Evolutionary conservation across 2,888 invertebrate genomes (phyloP), one percentile per base, ranked within the genome.

Genomic region (Marronus borbonicus): DNA sequence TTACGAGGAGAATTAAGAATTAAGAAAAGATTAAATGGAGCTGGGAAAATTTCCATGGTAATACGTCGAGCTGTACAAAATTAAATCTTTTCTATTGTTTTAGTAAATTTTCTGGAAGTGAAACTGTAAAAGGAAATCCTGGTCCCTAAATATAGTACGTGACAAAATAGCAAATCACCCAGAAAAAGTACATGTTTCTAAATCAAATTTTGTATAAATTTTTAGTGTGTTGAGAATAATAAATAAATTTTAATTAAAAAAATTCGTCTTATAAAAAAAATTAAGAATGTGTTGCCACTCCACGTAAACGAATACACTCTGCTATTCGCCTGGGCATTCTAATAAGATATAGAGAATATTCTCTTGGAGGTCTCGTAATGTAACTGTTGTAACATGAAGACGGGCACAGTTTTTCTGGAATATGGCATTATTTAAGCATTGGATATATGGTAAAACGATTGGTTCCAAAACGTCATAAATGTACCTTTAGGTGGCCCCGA

Each of bases 21-120:
- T 74, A 20, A 74, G 60, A 60, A 74, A 60, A 60, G 60, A 74
- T 60, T 20, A 60, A 60, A 60, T 74, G 60, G 2, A 20, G 20
- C 31, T 24, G 60, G 20, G 72, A 1, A 70, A 52, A 70, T 70
- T 70, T 20, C 36, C 36, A 36, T 55, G 39, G n/a, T 70, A 70
- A 70, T 70, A 28, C 50, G 24, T n/a, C 0, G n/a, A 14, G 20
- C 17, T 55, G n/a, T 55, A 7, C n/a, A 7, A n/a, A 55, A 55
- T 55, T 55, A 55, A 55, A 55, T 20, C 55, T 55, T 20, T 20
- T 55, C 7, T 20, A 17, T n/a, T 20, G 55, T 55, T 55, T 7
- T 17, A 55, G n/a, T 55, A 55, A 55, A 14, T 55, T n/a, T 55
- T 4, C 20, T 7, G 7, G n/a, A 55, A 55, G 14, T 55, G 7